Evolutionary conservation across 2,888 invertebrate species (phyloP), one percentile per base, ranked within the genome.

Genomic region (Chirona hameri): DNA sequence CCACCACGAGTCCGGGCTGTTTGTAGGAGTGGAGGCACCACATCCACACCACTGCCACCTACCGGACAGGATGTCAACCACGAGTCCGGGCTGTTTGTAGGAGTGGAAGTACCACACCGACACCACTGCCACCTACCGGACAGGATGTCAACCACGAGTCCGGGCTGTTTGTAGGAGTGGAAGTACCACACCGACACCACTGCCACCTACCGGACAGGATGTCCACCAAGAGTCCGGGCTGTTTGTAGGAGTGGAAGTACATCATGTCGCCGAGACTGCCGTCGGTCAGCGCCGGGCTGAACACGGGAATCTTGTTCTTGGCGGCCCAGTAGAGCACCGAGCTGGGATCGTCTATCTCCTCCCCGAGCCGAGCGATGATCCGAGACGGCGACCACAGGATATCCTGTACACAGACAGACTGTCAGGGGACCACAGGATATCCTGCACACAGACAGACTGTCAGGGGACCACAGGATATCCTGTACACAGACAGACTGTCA

Each of bases 261-360:
- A 99, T 95, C 98, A 99, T 99, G 88, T 99, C 99, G 0, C 99
- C 98, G 84, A 95, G 90, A 85, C 97, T 97, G 0, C 99, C 99
- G 89, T 99, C 99, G 0, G 99, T 99, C 84, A 99, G 89, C 0
- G 98, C 99, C 0, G 99, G 99, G 89, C 98, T 95, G 88, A 96
- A 99, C 0, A 99, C 94, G 0, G 99, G 99, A 87, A 99, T 99
- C 87, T 96, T 93, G 88, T 99, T 98, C 88, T 93, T 95, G 86
- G 95, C 94, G 27, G 98, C 96, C 98, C 98, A 99, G 87, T 98
- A 98, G 87, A 95, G 98, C 83, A 99, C 95, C 0, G 98, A 99
- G 31, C 93, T 93, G 86, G 94, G 91, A 88, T 99, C 91, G 86
- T 95, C 92, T 80, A 99, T 99, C 88, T 93, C 93, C 87, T 95